These are phyloP conservation scores for Aphaenogaster ashmeadi DNA, from an alignment of 1,140 invertebrate genomes.

Conservation along the genomic window DNA sequence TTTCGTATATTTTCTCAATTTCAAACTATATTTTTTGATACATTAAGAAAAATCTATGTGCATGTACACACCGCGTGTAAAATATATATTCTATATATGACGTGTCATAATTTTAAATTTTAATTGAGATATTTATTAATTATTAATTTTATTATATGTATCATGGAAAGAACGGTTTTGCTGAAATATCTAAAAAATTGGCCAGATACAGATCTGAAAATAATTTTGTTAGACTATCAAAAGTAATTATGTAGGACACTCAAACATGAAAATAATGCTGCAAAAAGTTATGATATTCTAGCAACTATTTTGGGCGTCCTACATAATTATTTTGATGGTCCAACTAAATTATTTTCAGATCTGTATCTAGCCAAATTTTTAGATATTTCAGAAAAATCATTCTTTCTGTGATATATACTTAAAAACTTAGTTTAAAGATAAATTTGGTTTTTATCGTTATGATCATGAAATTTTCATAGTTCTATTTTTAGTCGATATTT, in stretches of 20 bases:
- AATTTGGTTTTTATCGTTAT: not conserved
- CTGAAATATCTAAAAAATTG: too few relatives aligned
- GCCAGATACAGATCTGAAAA: too few relatives aligned
- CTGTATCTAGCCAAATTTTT: too few relatives aligned
- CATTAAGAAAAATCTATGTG: not conserved
- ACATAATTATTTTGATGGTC: too few relatives aligned
- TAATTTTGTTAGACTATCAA: too few relatives aligned
- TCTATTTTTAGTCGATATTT: not conserved
- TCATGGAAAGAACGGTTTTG: too few relatives aligned
- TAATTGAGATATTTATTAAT: not conserved
- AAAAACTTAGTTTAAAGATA: not conserved
- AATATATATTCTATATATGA: not conserved
- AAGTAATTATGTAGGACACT: too few relatives aligned
- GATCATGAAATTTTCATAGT: not conserved
- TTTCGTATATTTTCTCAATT: not conserved
- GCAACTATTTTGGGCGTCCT: too few relatives aligned
- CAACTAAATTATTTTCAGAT: too few relatives aligned
- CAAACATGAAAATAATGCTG: too few relatives aligned
- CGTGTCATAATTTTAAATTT: not conserved
- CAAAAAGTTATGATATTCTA: too few relatives aligned
- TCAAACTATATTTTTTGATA: not conserved
- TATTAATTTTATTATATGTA: not conserved
- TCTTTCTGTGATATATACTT: not conserved
- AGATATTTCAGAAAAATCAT: too few relatives aligned
- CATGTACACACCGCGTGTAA: not conserved